These are phyloP conservation scores for Allacma fusca DNA, from an alignment of 2,888 invertebrate genomes.

Conservation along the genomic window DNA sequence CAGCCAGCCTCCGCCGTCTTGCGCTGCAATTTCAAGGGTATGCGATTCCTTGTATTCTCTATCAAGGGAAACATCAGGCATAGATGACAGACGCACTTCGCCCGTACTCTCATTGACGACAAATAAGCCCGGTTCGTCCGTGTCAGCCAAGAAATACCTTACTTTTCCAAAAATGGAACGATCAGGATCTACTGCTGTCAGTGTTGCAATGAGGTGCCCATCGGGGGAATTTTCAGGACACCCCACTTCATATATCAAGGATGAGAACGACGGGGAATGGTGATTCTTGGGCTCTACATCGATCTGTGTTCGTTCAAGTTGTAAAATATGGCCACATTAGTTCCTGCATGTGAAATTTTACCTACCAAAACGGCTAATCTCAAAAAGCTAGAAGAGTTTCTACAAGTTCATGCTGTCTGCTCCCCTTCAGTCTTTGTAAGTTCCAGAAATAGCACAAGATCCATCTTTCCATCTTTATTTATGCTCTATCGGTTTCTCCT, in stretches of 20 bases:
- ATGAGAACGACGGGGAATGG: constrained; percentile 80
- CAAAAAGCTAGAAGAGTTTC: constrained; percentile 14
- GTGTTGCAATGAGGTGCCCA: constrained; percentile 77
- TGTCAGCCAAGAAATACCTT: constrained; percentile 74
- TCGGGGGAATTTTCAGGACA: constrained; percentile 82
- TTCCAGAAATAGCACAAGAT: not conserved
- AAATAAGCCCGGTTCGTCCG: constrained; percentile 64
- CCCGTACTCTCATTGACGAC: constrained; percentile 65
- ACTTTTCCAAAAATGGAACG: constrained; percentile 75
- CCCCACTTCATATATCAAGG: constrained; percentile 79
- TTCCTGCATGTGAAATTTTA: constrained; percentile 29
- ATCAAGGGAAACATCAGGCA: constrained; percentile 58
- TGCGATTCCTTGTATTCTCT: constrained; percentile 59
- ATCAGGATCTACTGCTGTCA: constrained; percentile 84
- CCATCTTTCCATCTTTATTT: constrained; percentile 1
- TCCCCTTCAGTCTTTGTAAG: not conserved
- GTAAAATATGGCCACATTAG: constrained; percentile 29
- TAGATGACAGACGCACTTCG: constrained; percentile 58
- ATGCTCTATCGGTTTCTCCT: constrained; percentile 22
- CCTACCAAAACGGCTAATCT: constrained; percentile 32
- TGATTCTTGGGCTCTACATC: constrained; percentile 80
- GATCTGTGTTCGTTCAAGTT: constrained; percentile 48
- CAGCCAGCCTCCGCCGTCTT: constrained; percentile 81
- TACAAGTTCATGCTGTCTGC: not conserved
- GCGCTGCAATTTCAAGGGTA: constrained; percentile 72